These are phyloP conservation scores for Heliothis peltigera DNA, from an alignment of 2,888 invertebrate species.

Conservation along the genomic window DNA sequence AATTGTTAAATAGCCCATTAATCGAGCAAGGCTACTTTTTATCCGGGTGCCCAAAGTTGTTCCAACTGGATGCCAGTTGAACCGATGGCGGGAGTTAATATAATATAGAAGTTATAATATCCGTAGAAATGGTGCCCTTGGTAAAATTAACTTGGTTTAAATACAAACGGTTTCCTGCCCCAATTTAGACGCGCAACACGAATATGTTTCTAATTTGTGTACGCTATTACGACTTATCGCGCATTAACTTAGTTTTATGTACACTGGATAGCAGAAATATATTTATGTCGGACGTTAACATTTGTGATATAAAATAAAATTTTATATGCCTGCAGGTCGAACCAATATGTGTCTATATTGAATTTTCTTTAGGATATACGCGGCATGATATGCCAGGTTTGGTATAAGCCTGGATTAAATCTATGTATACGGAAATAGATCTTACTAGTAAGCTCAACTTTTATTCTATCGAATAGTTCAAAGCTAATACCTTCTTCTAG, in stretches of 20 bases:
- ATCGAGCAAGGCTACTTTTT: too few relatives aligned
- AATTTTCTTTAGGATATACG: background rate
- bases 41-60: too few relatives aligned
- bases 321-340: slow-evolving; percentile 15
- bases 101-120: slow-evolving; percentile 7
- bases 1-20: too few relatives aligned
- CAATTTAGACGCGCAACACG: slow-evolving; percentile 21
- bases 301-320: slow-evolving; percentile 46
- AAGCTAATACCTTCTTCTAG: slow-evolving; percentile 80
- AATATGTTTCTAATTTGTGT: slow-evolving; percentile 43
- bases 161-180: slow-evolving; percentile 31
- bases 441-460: background rate
- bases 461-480: background rate
- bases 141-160: slow-evolving; percentile 27
- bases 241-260: slow-evolving; percentile 53
- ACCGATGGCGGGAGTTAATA: too few relatives aligned
- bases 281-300: slow-evolving; percentile 52
- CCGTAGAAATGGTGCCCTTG: slow-evolving; percentile 5
- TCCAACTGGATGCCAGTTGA: too few relatives aligned
- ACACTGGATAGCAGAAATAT: slow-evolving; percentile 40
- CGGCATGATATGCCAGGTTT: background rate
- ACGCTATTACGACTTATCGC: slow-evolving; percentile 41
- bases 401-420: background rate
- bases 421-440: too few relatives aligned
- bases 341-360: slow-evolving; percentile 19